Base-by-base conservation (phyloP, 2,888 invertebrate genomes). In the Cataglyphis cursor region DNA sequence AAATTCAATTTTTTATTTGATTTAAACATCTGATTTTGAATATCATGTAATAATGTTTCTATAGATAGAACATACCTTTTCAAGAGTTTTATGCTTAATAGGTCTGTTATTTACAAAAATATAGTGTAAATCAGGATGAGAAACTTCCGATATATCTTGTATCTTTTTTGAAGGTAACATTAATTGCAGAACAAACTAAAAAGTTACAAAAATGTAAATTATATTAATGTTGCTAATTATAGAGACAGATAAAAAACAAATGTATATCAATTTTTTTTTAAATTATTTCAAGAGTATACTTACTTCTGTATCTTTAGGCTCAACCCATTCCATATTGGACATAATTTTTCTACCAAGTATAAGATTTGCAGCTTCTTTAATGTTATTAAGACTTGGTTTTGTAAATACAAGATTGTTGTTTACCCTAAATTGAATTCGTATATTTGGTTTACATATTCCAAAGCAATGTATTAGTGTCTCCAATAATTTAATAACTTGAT, bases 21-120 rank as follows among this genome's bases (percentile, higher is more conserved):
- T 38, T 38, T 48, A 6, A 48, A 48, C 18, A 48, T 48, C 4
- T n/a, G 1, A 57, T 1, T 18, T 64, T 51, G 18, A 74, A 64
- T 8, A 64, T 38, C 12, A 65, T 65, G 3, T 51, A 51, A 35
- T n/a, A 66, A 57, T 18, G 5, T 15, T 68, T 28, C 8, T 48
- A 51, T 3, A 35, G 24, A 66, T 35, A 81, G 24, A 61, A 65
- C 15, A 15, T 94, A 96, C 96, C 95, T 96, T 96, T 91, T 96
- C 95, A 81, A 96, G 93, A 82, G 95, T 95, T 89, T 95, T 96
- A 70, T 95, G 92, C 81, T 92, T 92, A 5, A 96, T 95, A 24
- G 96, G 96, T 85, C 96, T 94, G 70, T 95, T 93, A 92, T 96
- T 96, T 21, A 96, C 94, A 90, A 95, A 95, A 74, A 96, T 90